Base-by-base conservation (phyloP, 2,888 invertebrate genomes). In the Amiota mariae region DNA sequence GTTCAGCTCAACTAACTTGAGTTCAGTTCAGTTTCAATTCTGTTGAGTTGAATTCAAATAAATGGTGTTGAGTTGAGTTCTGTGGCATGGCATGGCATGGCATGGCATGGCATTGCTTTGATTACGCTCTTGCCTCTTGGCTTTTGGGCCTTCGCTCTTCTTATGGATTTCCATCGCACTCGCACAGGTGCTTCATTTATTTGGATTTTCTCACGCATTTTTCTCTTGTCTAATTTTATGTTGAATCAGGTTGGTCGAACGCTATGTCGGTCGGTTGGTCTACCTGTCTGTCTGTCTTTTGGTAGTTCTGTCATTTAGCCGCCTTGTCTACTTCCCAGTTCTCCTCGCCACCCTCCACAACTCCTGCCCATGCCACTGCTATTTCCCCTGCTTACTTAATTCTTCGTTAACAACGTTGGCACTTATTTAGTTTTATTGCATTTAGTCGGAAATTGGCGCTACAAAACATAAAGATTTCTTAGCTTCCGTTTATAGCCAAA, bases 401-500 rank as follows among this genome's bases (percentile, higher is more conserved):
- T 10, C 24, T 24, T n/a, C 47, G 64, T 8, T 56, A 12, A 4
- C 15, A 36, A n/a, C 54, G 68, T 36, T 36, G 68, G 13, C 56
- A 57, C 82, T 85, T 85, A 82, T 85, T 86, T 82, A 80, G 81
- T 83, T 83, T 85, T 86, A 83, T 86, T 83, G 86, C 85, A 86
- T 85, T 83, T 86, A 83, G 86, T 83, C 85, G 83, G 83, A 86
- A 83, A 83, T 86, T 86, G 86, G 86, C 85, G 86, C 83, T 81
- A 48, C 77, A 56, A 76, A 63, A 75, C 74, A 67, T 66, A 48
- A 66, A 66, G 66, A 66, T 66, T 66, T 66, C 66, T 66, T 47
- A 48, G 66, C 66, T 66, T 66, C 66, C 66, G 66, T 66, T 66
- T 66, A 48, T 47, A 18, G 36, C 36, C 36, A 76, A 77, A 77